Percentiles rank a stretch among this genome's conserved stretches.
Evolutionary conservation across 2,888 invertebrate species (phyloP).

Genomic region (Macropis europaea): DNA sequence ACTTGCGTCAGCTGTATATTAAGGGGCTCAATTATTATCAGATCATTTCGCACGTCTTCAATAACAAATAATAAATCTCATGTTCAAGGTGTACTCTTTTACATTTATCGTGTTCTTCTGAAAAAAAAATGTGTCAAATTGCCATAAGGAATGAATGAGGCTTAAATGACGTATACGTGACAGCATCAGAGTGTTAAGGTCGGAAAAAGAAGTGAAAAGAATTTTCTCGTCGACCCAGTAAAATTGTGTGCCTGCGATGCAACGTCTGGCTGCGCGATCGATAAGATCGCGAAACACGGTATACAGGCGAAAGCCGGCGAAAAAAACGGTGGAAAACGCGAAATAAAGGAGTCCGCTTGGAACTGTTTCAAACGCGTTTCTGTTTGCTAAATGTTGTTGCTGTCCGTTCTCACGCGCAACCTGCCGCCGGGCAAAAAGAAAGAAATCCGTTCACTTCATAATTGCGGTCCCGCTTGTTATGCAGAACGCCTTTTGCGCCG

Average conservation of each 20-base stretch:
- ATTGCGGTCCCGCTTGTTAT: slow-evolving; percentile 46
- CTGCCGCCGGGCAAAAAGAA: slow-evolving; percentile 46
- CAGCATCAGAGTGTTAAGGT: too few relatives aligned
- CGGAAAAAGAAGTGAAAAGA: not conserved
- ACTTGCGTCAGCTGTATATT: too few relatives aligned
- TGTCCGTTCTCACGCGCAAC: slow-evolving; percentile 55
- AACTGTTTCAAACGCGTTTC: slow-evolving; percentile 14
- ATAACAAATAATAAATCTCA: too few relatives aligned
- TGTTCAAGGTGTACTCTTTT: too few relatives aligned
- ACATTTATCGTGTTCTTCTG: too few relatives aligned
- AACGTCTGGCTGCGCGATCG: not conserved
- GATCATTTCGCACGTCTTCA: too few relatives aligned
- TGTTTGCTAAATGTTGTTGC: slow-evolving; percentile 23
- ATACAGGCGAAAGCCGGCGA: slow-evolving; percentile 12
- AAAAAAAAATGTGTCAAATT: too few relatives aligned
- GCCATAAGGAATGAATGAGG: too few relatives aligned
- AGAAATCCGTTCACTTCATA: slow-evolving; percentile 57
- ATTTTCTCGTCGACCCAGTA: slow-evolving; percentile 6
- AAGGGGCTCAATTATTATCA: too few relatives aligned
- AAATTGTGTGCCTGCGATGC: not conserved
- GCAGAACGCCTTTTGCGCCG: slow-evolving; percentile 22
- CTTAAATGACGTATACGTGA: too few relatives aligned
- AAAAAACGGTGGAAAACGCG: slow-evolving; percentile 2
- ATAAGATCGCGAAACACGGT: slow-evolving; percentile 24
- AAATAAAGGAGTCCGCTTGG: not conserved